Conservation (phyloP, 2,113 vertebrate genomes). For the Carettochelys insculpta region DNA sequence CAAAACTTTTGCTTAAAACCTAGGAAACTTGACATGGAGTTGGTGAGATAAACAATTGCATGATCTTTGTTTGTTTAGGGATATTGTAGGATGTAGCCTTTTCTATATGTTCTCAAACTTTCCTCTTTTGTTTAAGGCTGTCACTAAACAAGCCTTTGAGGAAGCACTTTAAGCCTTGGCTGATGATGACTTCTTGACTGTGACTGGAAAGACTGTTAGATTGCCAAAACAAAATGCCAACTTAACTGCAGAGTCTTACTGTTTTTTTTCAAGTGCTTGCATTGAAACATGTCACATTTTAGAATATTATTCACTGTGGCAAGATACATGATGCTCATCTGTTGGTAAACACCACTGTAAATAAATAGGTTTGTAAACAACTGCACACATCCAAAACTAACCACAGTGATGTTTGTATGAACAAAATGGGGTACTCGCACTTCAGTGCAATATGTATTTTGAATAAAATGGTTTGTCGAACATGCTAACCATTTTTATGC, state of each 20-base stretch:
- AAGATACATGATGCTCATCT: not conserved
- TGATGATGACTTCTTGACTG: conserved; percentile 95
- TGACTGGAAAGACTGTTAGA: conserved; percentile 95
- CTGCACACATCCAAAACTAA: not conserved
- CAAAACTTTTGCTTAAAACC: not conserved
- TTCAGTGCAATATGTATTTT: not conserved
- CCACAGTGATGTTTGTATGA: conserved; percentile 28
- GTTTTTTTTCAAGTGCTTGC: not conserved
- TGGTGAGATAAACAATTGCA: not conserved
- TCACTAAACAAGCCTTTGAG: conserved; percentile 97
- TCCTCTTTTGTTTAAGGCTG: conserved; percentile 79
- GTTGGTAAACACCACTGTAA: not conserved
- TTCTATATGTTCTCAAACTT: not conserved
- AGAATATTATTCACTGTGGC: not conserved
- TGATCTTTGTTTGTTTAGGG: not conserved
- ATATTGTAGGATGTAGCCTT: not conserved
- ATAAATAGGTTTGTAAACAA: not conserved
- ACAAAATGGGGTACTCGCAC: not conserved
- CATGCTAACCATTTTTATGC: not conserved
- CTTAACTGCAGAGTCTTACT: not conserved
- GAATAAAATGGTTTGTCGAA: not conserved
- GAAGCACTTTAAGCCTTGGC: conserved; percentile 91
- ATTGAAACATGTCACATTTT: not conserved
- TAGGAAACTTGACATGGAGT: not conserved
- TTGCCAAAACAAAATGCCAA: conserved; percentile 79